phyloP scores from a whole-genome alignment of 2,888 invertebrate species.

The Taenaris catops region DNA sequence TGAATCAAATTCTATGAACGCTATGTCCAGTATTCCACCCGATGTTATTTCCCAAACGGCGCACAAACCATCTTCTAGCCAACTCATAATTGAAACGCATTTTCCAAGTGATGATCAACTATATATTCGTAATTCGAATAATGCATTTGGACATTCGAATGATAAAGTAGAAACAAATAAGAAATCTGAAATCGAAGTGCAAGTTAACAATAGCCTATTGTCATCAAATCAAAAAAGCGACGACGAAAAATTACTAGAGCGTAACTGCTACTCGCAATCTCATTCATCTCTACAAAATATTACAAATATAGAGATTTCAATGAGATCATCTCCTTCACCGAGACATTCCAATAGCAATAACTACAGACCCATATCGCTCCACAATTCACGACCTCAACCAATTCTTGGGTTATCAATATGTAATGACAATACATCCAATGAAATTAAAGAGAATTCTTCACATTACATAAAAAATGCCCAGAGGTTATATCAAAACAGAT shows the following conservation, averaged over 20 bases:
- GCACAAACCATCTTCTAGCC: slow-evolving; percentile 59
- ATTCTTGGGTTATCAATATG: slow-evolving; percentile 34
- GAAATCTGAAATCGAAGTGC: slow-evolving; percentile 53
- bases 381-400: slow-evolving; percentile 51
- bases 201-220: slow-evolving; percentile 46
- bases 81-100: slow-evolving; percentile 69
- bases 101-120: slow-evolving; percentile 58
- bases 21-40: slow-evolving; percentile 52
- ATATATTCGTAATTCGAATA: slow-evolving; percentile 34
- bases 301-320: slow-evolving; percentile 70
- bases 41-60: slow-evolving; percentile 71
- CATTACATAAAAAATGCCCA: slow-evolving; percentile 68
- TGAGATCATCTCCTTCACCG: slow-evolving; percentile 52
- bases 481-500: slow-evolving; percentile 66
- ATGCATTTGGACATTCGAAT: slow-evolving; percentile 33
- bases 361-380: slow-evolving; percentile 70
- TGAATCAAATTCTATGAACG: slow-evolving; percentile 40
- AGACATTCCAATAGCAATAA: slow-evolving; percentile 46
- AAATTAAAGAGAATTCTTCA: slow-evolving; percentile 62
- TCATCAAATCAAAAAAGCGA: slow-evolving; percentile 70
- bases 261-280: slow-evolving; percentile 51
- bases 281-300: slow-evolving; percentile 69
- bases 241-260: slow-evolving; percentile 71
- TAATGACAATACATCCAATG: slow-evolving; percentile 55
- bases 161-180: slow-evolving; percentile 40